phyloP scores from a whole-genome alignment of 23 tunicate species.

The Aplidium turbinatum region DNA sequence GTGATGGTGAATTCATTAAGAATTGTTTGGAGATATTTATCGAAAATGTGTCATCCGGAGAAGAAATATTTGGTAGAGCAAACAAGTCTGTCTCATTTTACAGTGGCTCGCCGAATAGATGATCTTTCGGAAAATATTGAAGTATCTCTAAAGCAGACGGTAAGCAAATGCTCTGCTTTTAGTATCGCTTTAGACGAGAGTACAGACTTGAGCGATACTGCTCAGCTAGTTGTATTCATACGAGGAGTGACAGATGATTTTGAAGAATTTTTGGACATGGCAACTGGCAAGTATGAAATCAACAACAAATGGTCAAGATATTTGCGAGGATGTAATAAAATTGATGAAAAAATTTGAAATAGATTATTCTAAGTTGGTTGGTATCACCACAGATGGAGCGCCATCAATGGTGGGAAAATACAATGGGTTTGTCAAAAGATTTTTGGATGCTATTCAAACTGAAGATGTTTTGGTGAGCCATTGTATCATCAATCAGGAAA shows the following conservation, averaged over 20 bases:
- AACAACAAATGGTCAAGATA: constrained; percentile 8
- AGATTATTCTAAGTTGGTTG: not conserved
- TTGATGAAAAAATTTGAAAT: constrained; percentile 11
- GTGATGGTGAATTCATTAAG: no score
- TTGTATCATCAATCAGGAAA: constrained; percentile 33
- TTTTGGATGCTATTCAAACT: not conserved
- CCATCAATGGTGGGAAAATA: not conserved
- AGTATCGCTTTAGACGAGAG: no score
- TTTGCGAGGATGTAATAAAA: constrained; percentile 2
- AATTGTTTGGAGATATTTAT: no score
- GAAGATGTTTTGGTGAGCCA: not conserved
- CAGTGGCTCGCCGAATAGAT: no score
- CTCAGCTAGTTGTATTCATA: no score
- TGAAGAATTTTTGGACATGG: constrained; percentile 23
- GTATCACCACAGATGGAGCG: not conserved
- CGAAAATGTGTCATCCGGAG: no score
- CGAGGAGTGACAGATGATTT: constrained; percentile 25
- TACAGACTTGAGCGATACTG: no score
- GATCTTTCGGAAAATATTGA: no score
- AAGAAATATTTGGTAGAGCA: no score
- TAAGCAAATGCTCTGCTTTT: no score
- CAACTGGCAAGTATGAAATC: constrained; percentile 19
- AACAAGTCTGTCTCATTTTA: no score
- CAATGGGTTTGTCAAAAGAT: constrained; percentile 1
- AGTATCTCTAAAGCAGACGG: no score